Evolutionary conservation across 2,888 invertebrate genomes (phyloP).

Genomic region (Hyalella azteca): DNA sequence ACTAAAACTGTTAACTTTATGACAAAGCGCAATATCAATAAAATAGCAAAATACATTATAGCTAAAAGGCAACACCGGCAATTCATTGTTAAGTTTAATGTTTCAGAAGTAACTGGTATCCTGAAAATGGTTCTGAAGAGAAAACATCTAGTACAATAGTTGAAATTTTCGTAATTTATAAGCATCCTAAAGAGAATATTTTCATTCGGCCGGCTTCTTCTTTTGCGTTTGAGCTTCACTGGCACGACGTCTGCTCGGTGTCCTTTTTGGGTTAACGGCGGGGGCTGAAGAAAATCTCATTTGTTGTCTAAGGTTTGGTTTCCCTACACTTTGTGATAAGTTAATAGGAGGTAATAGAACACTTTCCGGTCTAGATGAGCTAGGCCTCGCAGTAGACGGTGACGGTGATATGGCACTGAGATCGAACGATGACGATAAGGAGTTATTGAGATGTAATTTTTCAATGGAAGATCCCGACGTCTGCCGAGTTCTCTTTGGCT

Average conservation of each 20-base stretch:
- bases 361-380: conserved; percentile 18
- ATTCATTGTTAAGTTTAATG: too few relatives aligned
- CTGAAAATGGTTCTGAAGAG: too few relatives aligned
- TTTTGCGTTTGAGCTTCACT: background rate
- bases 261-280: background rate
- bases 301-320: conserved; percentile 22
- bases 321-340: conserved; percentile 26
- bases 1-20: too few relatives aligned
- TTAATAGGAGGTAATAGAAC: conserved; percentile 24
- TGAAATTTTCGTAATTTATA: too few relatives aligned
- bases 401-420: background rate
- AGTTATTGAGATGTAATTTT: background rate
- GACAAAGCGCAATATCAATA: too few relatives aligned
- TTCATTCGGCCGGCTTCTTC: conserved; percentile 4
- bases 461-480: conserved; percentile 8
- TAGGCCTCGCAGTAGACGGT: background rate
- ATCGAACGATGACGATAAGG: background rate
- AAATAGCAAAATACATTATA: too few relatives aligned
- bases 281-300: conserved; percentile 36
- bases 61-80: too few relatives aligned
- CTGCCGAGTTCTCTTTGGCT: conserved; percentile 3
- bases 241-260: background rate
- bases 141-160: too few relatives aligned
- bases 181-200: too few relatives aligned
- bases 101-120: too few relatives aligned